Evolutionary conservation across 2,888 invertebrate genomes (phyloP), one percentile per base, ranked within the genome.

Genomic region (Troglohyphantes excavatus): DNA sequence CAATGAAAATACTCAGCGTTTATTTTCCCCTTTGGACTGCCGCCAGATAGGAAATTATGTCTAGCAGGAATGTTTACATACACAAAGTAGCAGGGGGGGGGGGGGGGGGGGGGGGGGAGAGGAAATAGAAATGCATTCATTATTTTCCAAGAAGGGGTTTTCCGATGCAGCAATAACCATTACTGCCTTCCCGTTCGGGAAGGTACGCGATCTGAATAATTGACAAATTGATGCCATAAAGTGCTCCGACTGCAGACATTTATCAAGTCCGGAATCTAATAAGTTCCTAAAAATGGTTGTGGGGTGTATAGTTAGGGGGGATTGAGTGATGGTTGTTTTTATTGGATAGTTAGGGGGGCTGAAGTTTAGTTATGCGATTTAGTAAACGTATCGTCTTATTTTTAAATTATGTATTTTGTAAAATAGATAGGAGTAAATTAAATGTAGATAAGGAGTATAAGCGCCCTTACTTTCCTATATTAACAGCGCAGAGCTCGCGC

Each of bases 1-100:
- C 33, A 33, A 33, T 33, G 33, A 9, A 33, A 33, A 9, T 33
- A n/a, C 33, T 9, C 33, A 33, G 9, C 9, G 33, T 6, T 33
- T 33, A 6, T 33, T 53, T 6, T 53, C 1, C 17, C 53, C 17
- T n/a, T 53, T 78, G 78, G 78, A 78, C 6, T 43, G 61, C 7
- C 33, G 61, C 78, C 78, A 78, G 65, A 65, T 26, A 63, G 63
- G 65, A 63, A 78, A 63, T 65, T 78, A 61, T 59, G 21, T 29
- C 33, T 53, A 17, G 7, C 9, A 53, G n/a, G 53, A 53, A 53
- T 13, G n/a, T 17, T 53, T 53, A 53, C 53, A 53, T 53, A 53
- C 13, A 17, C 53, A 13, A 2, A 53, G n/a, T 13, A 39, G 17
- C 2, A 5, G n/a, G n/a, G n/a, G n/a, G n/a, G n/a, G 17, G 11